Base-by-base conservation (phyloP, 2,113 vertebrate species). In the Todiramphus chloris region DNA sequence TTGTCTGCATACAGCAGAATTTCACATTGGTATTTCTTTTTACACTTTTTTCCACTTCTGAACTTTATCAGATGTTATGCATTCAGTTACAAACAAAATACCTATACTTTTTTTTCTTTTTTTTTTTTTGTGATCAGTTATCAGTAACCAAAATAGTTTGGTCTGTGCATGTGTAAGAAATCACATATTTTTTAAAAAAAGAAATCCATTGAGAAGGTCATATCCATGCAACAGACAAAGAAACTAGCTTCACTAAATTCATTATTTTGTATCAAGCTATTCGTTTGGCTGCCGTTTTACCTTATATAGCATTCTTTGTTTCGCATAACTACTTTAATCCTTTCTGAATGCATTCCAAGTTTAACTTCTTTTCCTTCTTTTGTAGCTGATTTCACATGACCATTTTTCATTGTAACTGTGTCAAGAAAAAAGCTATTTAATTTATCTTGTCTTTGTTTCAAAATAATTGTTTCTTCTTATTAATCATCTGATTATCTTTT, bases 401-500 rank as follows among this genome's bases (percentile, higher is more conserved):
- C 3, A 13, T 58, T 95, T 90, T 90, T 84, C 83, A 82, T 72
- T 93, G 83, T 89, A 87, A 50, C 62, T 76, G 6, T 93, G 67
- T 87, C 74, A 87, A 93, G 83, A 63, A 75, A 83, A 92, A 88
- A 93, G 31, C 70, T 87, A 31, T 93, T 97, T 83, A 75, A 94
- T 94, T 68, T 84, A n/a, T 91, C 58, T 94, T 96, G 92, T 73
- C 69, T 95, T 87, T 95, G 64, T 94, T 95, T 94, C 85, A 94
- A 93, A 95, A 87, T 82, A 93, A 58, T 87, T 68, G 48, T 78
- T 13, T 50, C 48, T 63, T 92, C 83, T 73, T 96, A 86, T 90
- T 94, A 84, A 96, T 96, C 94, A 91, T 62, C 69, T 66, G 66
- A 62, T 96, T 95, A 94, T 93, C 92, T 92, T 82, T 94, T 93